Conservation (phyloP, 2,113 vertebrate genomes). For the Cnemophilus loriae region DNA sequence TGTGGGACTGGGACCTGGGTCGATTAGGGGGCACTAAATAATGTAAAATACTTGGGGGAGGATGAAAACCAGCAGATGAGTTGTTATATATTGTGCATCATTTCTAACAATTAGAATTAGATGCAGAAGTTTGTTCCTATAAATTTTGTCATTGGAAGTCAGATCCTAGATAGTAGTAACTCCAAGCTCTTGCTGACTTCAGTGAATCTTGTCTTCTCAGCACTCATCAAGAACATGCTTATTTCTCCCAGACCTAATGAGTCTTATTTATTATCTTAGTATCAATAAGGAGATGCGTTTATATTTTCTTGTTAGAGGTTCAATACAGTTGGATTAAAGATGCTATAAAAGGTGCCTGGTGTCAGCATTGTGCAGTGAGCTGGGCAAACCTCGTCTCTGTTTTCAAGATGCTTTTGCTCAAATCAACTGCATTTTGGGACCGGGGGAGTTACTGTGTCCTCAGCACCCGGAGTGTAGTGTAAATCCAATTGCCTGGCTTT, state of each 20-base stretch:
- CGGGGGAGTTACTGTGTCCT: neutral
- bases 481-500: neutral
- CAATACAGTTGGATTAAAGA: neutral
- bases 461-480: neutral
- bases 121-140: neutral
- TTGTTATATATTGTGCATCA: neutral
- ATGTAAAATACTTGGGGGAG: neutral
- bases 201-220: neutral
- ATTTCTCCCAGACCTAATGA: neutral
- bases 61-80: neutral
- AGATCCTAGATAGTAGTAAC: neutral
- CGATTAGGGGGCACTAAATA: neutral
- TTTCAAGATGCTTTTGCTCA: neutral
- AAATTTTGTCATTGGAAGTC: neutral
- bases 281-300: neutral
- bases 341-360: neutral
- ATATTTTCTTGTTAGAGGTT: neutral
- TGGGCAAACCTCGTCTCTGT: neutral
- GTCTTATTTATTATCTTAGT: conserved; percentile 1
- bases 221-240: neutral
- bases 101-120: neutral
- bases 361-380: neutral
- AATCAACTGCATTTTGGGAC: neutral
- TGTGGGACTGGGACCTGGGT: neutral
- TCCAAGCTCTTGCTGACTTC: neutral